phyloP scores from a whole-genome alignment of 2,888 invertebrate genomes.

The Nemurella pictetii region DNA sequence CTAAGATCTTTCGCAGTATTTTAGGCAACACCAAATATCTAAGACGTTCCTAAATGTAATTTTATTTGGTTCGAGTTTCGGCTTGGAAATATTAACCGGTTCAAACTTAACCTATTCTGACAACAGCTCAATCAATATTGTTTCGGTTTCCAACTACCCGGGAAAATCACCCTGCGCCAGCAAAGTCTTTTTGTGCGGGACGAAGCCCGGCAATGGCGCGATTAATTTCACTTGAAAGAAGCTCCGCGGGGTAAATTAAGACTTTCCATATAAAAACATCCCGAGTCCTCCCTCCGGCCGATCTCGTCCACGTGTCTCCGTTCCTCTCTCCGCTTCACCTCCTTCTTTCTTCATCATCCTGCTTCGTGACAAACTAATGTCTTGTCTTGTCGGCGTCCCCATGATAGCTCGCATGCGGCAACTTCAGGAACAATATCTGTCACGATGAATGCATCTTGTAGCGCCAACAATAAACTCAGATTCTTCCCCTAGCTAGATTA shows the following conservation, averaged over 20 bases:
- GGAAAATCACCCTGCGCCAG: no score
- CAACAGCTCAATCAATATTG: no score
- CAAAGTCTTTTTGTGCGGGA: not conserved
- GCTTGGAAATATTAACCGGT: no score
- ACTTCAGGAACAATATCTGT: not conserved
- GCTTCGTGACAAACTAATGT: not conserved
- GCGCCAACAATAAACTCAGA: not conserved
- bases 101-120: no score
- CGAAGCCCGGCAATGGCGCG: not conserved
- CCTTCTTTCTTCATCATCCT: no score
- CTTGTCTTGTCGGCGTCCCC: not conserved
- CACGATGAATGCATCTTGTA: not conserved
- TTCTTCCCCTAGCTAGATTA: not conserved
- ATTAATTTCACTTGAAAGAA: not conserved
- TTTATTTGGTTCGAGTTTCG: no score
- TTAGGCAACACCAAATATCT: no score
- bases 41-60: no score
- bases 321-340: not conserved
- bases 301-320: not conserved
- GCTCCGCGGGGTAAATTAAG: no score
- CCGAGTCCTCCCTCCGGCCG: not conserved
- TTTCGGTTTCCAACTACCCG: no score
- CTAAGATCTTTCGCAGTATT: no score
- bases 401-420: conserved; percentile 7
- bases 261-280: not conserved